These are phyloP conservation scores for Megamerina dolium DNA, from an alignment of 2,888 invertebrate species.

Conservation along the genomic window DNA sequence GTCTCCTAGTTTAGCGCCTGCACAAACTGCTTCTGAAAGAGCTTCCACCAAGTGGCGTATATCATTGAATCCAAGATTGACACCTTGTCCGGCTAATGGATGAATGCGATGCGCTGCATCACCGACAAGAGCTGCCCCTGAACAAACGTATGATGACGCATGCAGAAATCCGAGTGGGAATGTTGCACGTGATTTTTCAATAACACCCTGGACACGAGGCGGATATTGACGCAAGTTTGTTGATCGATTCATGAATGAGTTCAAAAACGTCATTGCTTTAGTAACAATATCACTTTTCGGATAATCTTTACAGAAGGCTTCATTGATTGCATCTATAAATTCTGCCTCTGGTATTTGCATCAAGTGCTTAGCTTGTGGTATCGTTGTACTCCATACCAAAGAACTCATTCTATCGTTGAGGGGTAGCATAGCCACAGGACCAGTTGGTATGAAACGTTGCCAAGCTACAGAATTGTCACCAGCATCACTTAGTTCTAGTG, in stretches of 20 bases:
- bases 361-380: slow-evolving; percentile 67
- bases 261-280: slow-evolving; percentile 51
- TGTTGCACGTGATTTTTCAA: slow-evolving; percentile 59
- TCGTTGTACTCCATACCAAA: slow-evolving; percentile 88
- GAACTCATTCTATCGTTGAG: slow-evolving; percentile 73
- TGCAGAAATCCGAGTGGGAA: slow-evolving; percentile 93
- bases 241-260: slow-evolving; percentile 47
- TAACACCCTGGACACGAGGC: slow-evolving; percentile 36
- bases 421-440: slow-evolving; percentile 89
- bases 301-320: slow-evolving; percentile 58
- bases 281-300: slow-evolving; percentile 38
- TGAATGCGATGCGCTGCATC: slow-evolving; percentile 90
- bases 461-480: slow-evolving; percentile 82
- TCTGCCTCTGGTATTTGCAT: slow-evolving; percentile 64
- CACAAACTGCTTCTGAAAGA: slow-evolving; percentile 63
- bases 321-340: slow-evolving; percentile 84
- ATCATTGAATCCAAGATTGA: slow-evolving; percentile 96
- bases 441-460: slow-evolving; percentile 90
- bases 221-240: slow-evolving; percentile 46
- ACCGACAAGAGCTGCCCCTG: slow-evolving; percentile 78
- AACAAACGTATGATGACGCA: slow-evolving; percentile 75
- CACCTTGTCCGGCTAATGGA: slow-evolving; percentile 95
- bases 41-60: slow-evolving; percentile 65
- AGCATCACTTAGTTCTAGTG: slow-evolving; percentile 72
- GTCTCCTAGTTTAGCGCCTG: slow-evolving; percentile 70